Evolutionary conservation across 2,113 vertebrate genomes (phyloP).

Genomic region (Camelus dromedarius): DNA sequence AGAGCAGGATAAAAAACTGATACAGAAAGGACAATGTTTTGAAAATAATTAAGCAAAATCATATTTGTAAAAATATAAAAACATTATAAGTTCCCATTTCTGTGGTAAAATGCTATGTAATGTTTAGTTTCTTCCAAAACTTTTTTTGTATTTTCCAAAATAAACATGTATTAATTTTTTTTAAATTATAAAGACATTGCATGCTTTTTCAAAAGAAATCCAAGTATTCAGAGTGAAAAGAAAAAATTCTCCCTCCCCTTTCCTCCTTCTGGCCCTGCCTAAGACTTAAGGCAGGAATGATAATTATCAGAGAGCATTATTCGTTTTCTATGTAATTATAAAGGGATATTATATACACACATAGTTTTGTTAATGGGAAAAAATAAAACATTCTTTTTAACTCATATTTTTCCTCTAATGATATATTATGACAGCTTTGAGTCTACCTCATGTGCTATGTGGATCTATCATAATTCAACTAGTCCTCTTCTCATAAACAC

Average conservation of each 20-base stretch:
- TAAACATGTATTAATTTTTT: background rate
- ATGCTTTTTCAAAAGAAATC: background rate
- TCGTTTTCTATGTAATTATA: background rate
- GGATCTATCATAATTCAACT: background rate
- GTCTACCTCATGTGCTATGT: background rate
- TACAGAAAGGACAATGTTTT: background rate
- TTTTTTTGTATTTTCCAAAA: background rate
- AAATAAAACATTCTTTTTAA: background rate
- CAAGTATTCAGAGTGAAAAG: background rate
- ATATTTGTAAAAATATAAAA: constrained; percentile 36
- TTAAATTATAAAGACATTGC: background rate
- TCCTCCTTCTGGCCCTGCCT: background rate
- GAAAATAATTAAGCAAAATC: background rate
- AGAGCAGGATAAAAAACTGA: background rate
- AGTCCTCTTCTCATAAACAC: background rate
- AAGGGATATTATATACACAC: background rate
- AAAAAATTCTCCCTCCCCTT: background rate
- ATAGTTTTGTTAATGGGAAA: background rate
- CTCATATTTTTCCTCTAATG: background rate
- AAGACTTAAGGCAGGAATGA: background rate
- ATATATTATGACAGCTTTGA: background rate
- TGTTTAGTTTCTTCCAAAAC: background rate
- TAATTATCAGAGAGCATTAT: background rate
- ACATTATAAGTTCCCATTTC: background rate
- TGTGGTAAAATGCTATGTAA: background rate